phyloP scores from a whole-genome alignment of 2,797 vertebrate genomes.

The Notolabrus celidotus region DNA sequence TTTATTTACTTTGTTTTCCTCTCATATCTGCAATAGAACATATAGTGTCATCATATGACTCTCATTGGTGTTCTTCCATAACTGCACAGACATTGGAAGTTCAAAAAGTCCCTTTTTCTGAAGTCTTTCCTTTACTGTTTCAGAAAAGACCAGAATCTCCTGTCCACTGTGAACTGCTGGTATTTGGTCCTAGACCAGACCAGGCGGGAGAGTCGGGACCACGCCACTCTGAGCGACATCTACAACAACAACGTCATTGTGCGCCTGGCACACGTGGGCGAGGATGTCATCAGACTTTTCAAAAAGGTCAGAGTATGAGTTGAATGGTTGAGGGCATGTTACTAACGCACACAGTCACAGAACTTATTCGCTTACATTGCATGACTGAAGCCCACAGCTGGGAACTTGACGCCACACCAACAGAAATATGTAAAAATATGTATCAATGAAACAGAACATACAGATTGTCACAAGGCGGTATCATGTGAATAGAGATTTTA shows the following conservation, averaged over 20 bases:
- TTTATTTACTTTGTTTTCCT: neutral
- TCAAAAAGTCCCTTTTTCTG: neutral
- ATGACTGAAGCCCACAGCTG: conserved; percentile 31
- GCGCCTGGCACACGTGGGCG: conserved; percentile 95
- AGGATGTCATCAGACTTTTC: conserved; percentile 98
- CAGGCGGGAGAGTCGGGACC: conserved; percentile 95
- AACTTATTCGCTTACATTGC: conserved; percentile 14
- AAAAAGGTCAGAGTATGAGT: conserved; percentile 91
- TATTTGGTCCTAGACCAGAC: conserved; percentile 98
- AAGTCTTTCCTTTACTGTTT: conserved; percentile 36
- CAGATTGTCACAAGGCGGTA: neutral
- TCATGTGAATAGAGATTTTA: neutral
- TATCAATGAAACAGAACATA: neutral
- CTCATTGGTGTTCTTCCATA: neutral
- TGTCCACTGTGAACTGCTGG: conserved; percentile 98
- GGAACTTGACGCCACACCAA: conserved; percentile 27
- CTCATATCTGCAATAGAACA: neutral
- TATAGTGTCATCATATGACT: neutral
- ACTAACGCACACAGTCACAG: conserved; percentile 35
- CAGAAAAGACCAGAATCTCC: conserved; percentile 97
- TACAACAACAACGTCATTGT: conserved; percentile 99
- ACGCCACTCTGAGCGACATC: conserved; percentile 97
- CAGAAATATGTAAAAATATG: conserved; percentile 39
- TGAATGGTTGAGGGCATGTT: conserved; percentile 39
- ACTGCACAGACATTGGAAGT: neutral